These are phyloP conservation scores for Diphyllodes magnificus DNA, from an alignment of 2,113 vertebrate genomes.

Conservation along the genomic window DNA sequence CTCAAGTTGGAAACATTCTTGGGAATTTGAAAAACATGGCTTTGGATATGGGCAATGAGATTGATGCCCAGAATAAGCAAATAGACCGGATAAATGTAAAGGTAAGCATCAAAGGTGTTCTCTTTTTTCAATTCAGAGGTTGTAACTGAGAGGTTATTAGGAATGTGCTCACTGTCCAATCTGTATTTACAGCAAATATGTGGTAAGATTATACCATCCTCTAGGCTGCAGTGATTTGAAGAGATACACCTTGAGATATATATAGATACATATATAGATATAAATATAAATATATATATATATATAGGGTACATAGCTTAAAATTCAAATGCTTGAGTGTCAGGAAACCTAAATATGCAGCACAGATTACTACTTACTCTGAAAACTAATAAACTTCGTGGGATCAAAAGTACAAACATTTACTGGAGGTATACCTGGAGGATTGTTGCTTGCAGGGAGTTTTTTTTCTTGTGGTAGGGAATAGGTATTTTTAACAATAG, in stretches of 20 bases:
- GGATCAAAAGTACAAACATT: neutral
- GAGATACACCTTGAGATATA: rapidly evolving
- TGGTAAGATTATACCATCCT: neutral
- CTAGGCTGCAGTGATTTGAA: neutral
- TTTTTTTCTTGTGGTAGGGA: neutral
- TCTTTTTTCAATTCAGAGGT: neutral
- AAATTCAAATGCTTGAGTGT: neutral
- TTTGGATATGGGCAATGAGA: constrained; percentile 91
- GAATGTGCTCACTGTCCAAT: neutral
- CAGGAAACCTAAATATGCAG: neutral
- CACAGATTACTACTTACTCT: neutral
- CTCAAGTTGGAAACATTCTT: constrained; percentile 86
- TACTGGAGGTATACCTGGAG: neutral
- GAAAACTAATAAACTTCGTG: neutral
- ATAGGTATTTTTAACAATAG: neutral
- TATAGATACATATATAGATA: neutral
- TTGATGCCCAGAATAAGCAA: constrained; percentile 88
- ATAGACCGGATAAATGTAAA: constrained; percentile 87
- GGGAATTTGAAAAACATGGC: constrained; percentile 92
- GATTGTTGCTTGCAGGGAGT: rapidly evolving
- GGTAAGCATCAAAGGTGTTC: constrained; percentile 60
- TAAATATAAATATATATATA: neutral
- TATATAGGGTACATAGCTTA: neutral
- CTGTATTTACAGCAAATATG: neutral
- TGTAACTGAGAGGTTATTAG: neutral